A percentile compares a stretch with the other conserved stretches of the same genome.
phyloP scores from a whole-genome alignment of 2,113 vertebrate genomes.

The Phyllopteryx taeniolatus region DNA sequence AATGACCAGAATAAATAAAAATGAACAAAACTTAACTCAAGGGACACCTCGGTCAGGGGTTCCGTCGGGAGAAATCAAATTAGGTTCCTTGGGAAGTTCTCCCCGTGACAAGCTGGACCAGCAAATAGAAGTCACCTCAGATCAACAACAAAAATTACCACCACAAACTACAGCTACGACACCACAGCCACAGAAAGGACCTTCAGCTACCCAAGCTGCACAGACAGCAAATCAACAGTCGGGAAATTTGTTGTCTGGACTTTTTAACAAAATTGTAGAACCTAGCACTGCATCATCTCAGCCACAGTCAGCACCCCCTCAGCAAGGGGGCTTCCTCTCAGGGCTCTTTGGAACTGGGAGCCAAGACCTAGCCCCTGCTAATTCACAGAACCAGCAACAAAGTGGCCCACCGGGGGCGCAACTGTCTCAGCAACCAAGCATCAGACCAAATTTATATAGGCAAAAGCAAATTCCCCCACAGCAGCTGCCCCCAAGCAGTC shows the following conservation, averaged over 20 bases:
- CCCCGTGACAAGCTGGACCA: slow-evolving; percentile 21
- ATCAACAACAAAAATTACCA: slow-evolving; percentile 27
- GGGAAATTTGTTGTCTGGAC: slow-evolving; percentile 57
- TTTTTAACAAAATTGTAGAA: slow-evolving; percentile 69
- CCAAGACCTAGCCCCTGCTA: slow-evolving; percentile 57
- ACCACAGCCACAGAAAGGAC: slow-evolving; percentile 40
- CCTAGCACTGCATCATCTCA: slow-evolving; percentile 35
- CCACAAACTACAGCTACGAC: slow-evolving; percentile 24
- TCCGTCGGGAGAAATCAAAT: slow-evolving; percentile 31
- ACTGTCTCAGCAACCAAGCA: slow-evolving; percentile 33
- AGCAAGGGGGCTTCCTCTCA: slow-evolving; percentile 68
- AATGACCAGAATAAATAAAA: slow-evolving; percentile 24
- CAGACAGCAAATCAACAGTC: slow-evolving; percentile 43
- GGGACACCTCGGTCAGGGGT: slow-evolving; percentile 20
- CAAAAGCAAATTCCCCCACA: slow-evolving; percentile 59
- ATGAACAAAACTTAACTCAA: slow-evolving; percentile 23
- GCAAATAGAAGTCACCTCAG: slow-evolving; percentile 12
- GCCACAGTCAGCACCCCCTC: slow-evolving; percentile 38
- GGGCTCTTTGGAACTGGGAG: slow-evolving; percentile 75
- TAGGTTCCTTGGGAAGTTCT: slow-evolving; percentile 26
- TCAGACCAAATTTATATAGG: slow-evolving; percentile 54
- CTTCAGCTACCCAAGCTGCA: slow-evolving; percentile 13
- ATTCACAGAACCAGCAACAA: slow-evolving; percentile 36
- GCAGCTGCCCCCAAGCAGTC: slow-evolving; percentile 36
- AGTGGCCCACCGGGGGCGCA: slow-evolving; percentile 19